A percentile compares a stretch with the other conserved stretches of the same genome.
Evolutionary conservation across 1,140 invertebrate species (phyloP).

Genomic region (Solenopsis invicta): DNA sequence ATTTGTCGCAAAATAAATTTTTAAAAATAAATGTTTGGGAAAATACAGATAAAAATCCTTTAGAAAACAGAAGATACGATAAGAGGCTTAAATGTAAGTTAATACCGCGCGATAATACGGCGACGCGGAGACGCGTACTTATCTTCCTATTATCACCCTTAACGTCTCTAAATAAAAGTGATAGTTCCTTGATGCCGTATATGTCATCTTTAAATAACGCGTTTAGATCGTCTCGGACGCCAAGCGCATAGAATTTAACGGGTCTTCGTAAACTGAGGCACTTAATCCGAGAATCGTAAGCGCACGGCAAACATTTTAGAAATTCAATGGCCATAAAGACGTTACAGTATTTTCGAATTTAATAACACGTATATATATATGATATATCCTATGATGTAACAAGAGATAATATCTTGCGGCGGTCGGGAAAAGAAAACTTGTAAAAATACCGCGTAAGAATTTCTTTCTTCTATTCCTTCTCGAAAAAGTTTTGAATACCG

Average conservation of each 20-base stretch:
- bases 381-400: not conserved
- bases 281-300: not conserved
- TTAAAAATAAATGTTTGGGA: not conserved
- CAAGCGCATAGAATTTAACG: not conserved
- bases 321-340: not conserved
- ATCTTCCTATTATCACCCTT: constrained; percentile 59
- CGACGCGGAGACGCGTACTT: constrained; percentile 38
- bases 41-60: not conserved
- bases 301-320: not conserved
- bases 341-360: not conserved
- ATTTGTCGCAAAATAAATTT: not conserved
- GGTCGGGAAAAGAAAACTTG: not conserved
- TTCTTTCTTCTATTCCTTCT: not conserved
- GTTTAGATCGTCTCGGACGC: not conserved
- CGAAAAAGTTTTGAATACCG: not conserved
- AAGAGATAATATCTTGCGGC: constrained; percentile 4
- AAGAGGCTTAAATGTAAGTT: not conserved
- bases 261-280: not conserved
- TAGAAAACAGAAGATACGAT: not conserved
- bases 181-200: constrained; percentile 12
- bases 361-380: not conserved
- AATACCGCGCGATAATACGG: not conserved
- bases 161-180: constrained; percentile 34
- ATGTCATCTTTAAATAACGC: not conserved
- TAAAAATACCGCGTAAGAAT: constrained; percentile 2